A percentile compares a stretch with the other conserved stretches of the same genome.
phyloP scores from a whole-genome alignment of 2,113 vertebrate genomes.

The Elachura formosa region DNA sequence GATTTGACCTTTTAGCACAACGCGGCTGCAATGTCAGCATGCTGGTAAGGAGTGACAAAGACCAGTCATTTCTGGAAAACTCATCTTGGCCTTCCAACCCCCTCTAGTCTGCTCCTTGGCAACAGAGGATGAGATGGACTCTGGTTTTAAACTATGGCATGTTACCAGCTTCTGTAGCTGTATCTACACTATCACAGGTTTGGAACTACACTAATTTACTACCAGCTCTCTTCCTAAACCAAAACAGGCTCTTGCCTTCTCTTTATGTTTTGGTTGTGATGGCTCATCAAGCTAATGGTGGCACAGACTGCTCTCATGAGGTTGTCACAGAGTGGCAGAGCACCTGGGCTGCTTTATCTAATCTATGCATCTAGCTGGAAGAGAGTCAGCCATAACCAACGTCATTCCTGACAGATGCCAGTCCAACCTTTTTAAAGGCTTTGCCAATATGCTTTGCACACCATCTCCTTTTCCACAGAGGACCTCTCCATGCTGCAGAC shows the following conservation, averaged over 20 bases:
- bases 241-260: not conserved
- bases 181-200: not conserved
- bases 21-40: fast-evolving
- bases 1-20: not conserved
- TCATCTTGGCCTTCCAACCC: not conserved
- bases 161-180: not conserved
- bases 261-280: not conserved
- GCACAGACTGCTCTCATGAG: not conserved
- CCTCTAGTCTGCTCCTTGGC: not conserved
- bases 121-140: not conserved
- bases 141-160: not conserved
- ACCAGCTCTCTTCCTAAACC: not conserved
- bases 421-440: not conserved
- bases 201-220: not conserved
- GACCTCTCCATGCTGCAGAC: not conserved
- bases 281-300: not conserved
- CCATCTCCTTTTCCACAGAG: not conserved
- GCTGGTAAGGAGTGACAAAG: fast-evolving
- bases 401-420: not conserved
- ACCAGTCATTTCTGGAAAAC: not conserved
- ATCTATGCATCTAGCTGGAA: not conserved
- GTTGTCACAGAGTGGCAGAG: not conserved
- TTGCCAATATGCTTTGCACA: not conserved
- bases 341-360: not conserved
- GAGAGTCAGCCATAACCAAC: fast-evolving